Evolutionary conservation across 2,113 vertebrate species (phyloP), one percentile per base, ranked within the genome.

Genomic region (Nothobranchius furzeri): DNA sequence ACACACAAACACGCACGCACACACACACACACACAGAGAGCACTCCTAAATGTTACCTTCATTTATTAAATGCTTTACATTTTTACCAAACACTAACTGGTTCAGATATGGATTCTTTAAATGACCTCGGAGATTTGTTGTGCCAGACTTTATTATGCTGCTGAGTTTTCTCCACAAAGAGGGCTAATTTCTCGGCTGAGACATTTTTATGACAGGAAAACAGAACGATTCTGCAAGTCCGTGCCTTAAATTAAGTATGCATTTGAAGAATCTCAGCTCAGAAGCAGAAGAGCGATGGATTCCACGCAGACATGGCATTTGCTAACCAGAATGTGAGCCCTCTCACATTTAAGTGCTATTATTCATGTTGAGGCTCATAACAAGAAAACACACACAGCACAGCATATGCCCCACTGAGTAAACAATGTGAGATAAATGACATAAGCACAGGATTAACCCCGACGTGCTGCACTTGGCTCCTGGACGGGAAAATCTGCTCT

Each of bases 381-480:
- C 49, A 64, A 14, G 48, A 53, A 70, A 49, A 59, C 13, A 60
- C 47, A 46, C 10, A 52, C 7, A 54, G 36, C 11, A 9, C 75
- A 65, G 37, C 66, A 62, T 79, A 69, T 68, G 12, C 54, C 75
- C 72, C 35, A 52, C 81, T 59, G 79, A 76, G 70, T 67, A 72
- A 77, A 79, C 12, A 14, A 65, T 79, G 51, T 24, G 67, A 53
- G 58, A 60, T 37, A 58, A 66, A 75, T 81, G 46, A 81, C 61
- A 81, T 81, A 83, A 83, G 49, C 36, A 13, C 5, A 15, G 66
- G 70, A 76, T 83, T 77, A 79, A 77, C 73, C 67, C 68, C 64
- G 13, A 50, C 50, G 71, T 62, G 71, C 62, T 72, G 62, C 69
- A 71, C 72, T 83, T 70, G 60, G 66, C 66, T 20, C 55, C 60